These are phyloP conservation scores for Cataglyphis hispanica DNA, from an alignment of 1,140 invertebrate species.

Conservation along the genomic window DNA sequence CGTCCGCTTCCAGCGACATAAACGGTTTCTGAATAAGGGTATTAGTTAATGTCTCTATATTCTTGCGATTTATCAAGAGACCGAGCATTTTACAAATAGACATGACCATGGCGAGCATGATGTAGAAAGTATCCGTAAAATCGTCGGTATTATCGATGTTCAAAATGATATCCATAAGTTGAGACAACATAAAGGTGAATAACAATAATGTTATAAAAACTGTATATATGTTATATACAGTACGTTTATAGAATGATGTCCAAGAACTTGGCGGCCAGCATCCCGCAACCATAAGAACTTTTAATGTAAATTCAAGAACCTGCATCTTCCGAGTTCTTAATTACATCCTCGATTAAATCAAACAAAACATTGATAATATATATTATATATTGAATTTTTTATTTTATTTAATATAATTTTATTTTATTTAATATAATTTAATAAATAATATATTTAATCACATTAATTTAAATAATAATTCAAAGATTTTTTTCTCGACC, in stretches of 20 bases:
- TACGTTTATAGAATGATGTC: constrained; percentile 11
- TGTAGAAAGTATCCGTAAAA: constrained; percentile 61
- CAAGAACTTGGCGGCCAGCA: constrained; percentile 45
- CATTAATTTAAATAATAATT: not conserved
- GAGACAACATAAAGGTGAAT: constrained; percentile 45
- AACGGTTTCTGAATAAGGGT: constrained; percentile 50
- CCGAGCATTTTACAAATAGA: constrained; percentile 59
- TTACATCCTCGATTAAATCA: not conserved
- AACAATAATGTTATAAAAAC: not conserved
- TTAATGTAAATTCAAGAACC: constrained; percentile 53
- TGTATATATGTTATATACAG: constrained; percentile 28
- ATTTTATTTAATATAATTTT: not conserved
- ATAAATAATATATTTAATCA: not conserved
- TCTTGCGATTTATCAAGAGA: constrained; percentile 42
- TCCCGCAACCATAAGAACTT: constrained; percentile 53
- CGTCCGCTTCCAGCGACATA: constrained; percentile 27
- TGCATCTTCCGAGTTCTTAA: constrained; percentile 19
- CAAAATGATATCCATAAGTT: constrained; percentile 57
- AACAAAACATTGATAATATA: not conserved
- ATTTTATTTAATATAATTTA: not conserved
- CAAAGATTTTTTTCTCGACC: not conserved
- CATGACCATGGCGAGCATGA: constrained; percentile 46
- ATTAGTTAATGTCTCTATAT: constrained; percentile 4
- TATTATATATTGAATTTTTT: not conserved
- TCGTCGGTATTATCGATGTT: constrained; percentile 53